Conservation (phyloP, 2,113 vertebrate genomes). For the Cercocebus atys region DNA sequence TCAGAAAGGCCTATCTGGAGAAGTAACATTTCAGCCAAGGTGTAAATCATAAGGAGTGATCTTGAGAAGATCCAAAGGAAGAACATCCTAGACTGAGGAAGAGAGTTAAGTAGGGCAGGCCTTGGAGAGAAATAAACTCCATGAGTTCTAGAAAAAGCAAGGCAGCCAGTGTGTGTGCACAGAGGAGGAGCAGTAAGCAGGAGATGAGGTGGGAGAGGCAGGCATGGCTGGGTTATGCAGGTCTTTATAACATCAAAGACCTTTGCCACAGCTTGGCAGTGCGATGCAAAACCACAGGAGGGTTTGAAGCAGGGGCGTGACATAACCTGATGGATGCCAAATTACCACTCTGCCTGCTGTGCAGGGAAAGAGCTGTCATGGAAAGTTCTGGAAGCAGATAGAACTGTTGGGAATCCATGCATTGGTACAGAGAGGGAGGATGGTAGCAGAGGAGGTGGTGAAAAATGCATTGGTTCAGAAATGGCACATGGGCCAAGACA, state of each 20-base stretch:
- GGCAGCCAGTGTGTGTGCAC: background rate
- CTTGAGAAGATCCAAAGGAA: background rate
- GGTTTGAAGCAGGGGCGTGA: background rate
- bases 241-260: background rate
- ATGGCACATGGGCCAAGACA: no score
- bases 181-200: background rate
- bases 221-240: rapidly evolving
- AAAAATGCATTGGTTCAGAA: background rate
- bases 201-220: background rate
- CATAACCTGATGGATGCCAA: background rate
- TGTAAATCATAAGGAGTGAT: background rate
- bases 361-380: background rate
- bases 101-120: background rate
- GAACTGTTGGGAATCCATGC: background rate
- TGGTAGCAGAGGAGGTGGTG: background rate
- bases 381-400: background rate
- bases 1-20: background rate
- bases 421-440: background rate
- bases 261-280: background rate
- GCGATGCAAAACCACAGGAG: background rate
- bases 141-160: background rate
- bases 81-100: background rate
- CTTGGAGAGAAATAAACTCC: background rate
- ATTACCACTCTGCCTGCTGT: background rate
- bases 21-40: background rate